Evolutionary conservation across 2,888 invertebrate genomes (phyloP).

Genomic region (Troglohyphantes excavatus): DNA sequence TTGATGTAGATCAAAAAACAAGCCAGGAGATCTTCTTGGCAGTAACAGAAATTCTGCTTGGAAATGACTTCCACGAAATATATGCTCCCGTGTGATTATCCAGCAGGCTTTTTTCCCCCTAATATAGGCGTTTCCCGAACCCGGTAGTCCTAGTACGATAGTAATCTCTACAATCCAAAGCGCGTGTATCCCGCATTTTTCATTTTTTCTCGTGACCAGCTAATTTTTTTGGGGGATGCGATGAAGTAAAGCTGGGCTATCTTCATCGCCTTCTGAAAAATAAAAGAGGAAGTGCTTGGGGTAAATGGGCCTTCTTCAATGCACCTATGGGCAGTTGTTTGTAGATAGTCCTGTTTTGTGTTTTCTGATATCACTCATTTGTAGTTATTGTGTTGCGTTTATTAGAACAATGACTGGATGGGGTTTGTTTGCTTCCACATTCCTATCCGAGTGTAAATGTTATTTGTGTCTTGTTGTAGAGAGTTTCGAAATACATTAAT

Average conservation of each 20-base stretch:
- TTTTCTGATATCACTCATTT: background rate
- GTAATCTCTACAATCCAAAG: slow-evolving; percentile 44
- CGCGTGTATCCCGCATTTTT: slow-evolving; percentile 64
- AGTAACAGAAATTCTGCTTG: slow-evolving; percentile 16
- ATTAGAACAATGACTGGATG: background rate
- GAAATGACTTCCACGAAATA: slow-evolving; percentile 22
- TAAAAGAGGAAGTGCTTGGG: background rate
- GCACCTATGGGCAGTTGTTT: background rate
- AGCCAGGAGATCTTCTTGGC: slow-evolving; percentile 3
- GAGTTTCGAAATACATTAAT: too few species aligned
- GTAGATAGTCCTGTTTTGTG: background rate
- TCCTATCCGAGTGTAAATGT: too few species aligned
- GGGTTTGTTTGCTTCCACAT: background rate
- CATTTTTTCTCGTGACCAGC: slow-evolving; percentile 50
- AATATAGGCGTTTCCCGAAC: slow-evolving; percentile 53
- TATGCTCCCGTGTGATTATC: slow-evolving; percentile 40
- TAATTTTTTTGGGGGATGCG: slow-evolving; percentile 56
- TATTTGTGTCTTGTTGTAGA: too few species aligned
- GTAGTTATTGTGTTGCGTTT: background rate
- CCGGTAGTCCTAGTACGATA: slow-evolving; percentile 63
- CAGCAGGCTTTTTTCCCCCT: slow-evolving; percentile 11
- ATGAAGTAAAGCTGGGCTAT: slow-evolving; percentile 24
- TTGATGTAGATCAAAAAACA: slow-evolving; percentile 14
- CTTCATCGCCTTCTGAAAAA: slow-evolving; percentile 29
- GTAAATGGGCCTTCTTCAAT: slow-evolving; percentile 33